Conservation (phyloP, 2,113 vertebrate species). For the Brachyhypopomus occidentalis region DNA sequence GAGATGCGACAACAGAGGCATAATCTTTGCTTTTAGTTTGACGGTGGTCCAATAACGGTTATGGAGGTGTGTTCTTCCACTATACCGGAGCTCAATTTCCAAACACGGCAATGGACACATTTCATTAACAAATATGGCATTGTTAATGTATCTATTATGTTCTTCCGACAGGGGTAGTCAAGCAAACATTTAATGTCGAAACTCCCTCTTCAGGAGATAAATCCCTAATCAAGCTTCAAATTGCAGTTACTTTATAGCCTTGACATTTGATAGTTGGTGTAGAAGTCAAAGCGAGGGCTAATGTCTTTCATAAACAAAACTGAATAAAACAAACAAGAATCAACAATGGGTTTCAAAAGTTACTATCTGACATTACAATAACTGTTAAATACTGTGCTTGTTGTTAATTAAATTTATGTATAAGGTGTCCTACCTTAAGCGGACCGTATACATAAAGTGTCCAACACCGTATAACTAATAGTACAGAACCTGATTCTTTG, state of each 20-base stretch:
- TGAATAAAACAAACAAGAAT: too few relatives aligned
- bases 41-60: slow-evolving; percentile 42
- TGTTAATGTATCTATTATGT: neutral
- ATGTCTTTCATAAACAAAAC: too few relatives aligned
- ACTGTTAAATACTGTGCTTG: too few relatives aligned
- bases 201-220: neutral
- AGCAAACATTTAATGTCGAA: neutral
- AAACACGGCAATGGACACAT: slow-evolving; percentile 6
- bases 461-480: too few relatives aligned
- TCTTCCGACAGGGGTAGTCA: neutral
- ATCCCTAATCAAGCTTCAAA: neutral
- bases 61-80: slow-evolving; percentile 53
- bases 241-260: neutral
- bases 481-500: too few relatives aligned
- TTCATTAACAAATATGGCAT: neutral
- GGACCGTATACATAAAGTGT: too few relatives aligned
- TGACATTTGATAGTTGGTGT: slow-evolving; percentile 4
- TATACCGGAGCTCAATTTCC: neutral
- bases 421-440: too few relatives aligned
- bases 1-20: slow-evolving; percentile 25
- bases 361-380: too few relatives aligned
- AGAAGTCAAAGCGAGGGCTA: neutral
- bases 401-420: too few relatives aligned
- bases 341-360: too few relatives aligned
- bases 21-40: slow-evolving; percentile 39